Evolutionary conservation across 2,888 invertebrate species (phyloP).

Genomic region (Steromphala cineraria): DNA sequence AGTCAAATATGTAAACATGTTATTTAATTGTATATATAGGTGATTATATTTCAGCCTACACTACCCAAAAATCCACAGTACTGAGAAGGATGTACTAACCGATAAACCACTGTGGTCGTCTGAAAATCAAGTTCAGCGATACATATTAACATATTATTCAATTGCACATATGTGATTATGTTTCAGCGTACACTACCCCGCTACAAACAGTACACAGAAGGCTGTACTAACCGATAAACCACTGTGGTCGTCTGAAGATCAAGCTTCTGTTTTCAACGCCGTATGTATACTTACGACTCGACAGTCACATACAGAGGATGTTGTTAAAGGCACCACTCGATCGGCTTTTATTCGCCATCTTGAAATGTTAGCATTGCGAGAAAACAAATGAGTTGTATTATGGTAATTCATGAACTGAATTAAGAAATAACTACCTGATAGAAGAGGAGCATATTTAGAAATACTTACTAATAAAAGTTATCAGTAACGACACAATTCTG

Average conservation of each 20-base stretch:
- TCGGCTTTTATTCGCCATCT: too few relatives aligned
- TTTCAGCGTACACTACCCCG: conserved; percentile 6
- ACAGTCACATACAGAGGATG: too few relatives aligned
- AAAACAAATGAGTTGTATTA: too few relatives aligned
- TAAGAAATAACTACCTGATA: too few relatives aligned
- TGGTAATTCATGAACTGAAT: too few relatives aligned
- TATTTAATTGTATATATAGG: background rate
- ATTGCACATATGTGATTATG: background rate
- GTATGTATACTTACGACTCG: too few relatives aligned
- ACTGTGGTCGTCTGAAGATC: background rate
- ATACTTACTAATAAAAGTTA: too few relatives aligned
- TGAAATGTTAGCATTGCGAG: too few relatives aligned
- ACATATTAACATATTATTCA: too few relatives aligned
- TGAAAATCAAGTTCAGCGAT: background rate
- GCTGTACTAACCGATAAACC: background rate
- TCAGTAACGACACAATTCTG: too few relatives aligned
- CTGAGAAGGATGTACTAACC: background rate
- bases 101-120: background rate
- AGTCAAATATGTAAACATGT: background rate
- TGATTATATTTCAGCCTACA: background rate
- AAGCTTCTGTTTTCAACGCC: background rate
- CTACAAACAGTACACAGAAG: background rate
- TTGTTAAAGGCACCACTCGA: too few relatives aligned
- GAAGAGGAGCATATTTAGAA: too few relatives aligned
- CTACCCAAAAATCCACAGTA: background rate